Evolutionary conservation across 2,797 vertebrate genomes (phyloP).

Genomic region (Poeciliopsis gracilis): DNA sequence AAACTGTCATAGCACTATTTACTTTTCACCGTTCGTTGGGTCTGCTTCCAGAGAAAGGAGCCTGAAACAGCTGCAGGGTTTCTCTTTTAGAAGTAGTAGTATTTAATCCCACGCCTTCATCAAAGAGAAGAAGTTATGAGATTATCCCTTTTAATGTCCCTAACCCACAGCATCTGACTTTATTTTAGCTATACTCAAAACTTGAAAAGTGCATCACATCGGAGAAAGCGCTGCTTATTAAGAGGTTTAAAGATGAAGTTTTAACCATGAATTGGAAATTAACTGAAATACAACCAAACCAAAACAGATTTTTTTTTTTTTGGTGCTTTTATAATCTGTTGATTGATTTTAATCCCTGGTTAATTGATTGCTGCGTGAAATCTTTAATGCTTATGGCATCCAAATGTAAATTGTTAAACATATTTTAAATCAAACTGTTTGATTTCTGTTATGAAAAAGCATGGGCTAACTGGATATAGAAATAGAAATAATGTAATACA

Average conservation of each 20-base stretch:
- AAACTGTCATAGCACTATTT: not conserved
- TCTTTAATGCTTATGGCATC: not conserved
- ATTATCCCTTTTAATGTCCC: not conserved
- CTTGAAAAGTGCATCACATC: not conserved
- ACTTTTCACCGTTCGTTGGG: not conserved
- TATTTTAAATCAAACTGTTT: not conserved
- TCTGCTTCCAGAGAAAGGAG: slow-evolving; percentile 5
- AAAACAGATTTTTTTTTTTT: no score
- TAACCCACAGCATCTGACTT: not conserved
- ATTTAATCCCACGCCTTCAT: not conserved
- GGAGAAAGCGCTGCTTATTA: not conserved
- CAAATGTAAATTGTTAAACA: not conserved
- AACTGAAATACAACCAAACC: no score
- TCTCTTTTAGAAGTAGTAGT: not conserved
- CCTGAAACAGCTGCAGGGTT: not conserved
- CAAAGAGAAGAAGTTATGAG: not conserved
- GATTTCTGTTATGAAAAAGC: not conserved
- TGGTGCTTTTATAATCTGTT: not conserved
- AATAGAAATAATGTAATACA: not conserved
- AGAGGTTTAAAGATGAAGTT: no score
- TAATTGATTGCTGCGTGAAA: not conserved
- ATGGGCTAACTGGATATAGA: not conserved
- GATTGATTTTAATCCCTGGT: not conserved
- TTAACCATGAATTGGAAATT: not conserved
- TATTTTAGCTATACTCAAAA: not conserved